Evolutionary conservation across 2,113 vertebrate species (phyloP), one percentile per base, ranked within the genome.

Genomic region (Cephalopholis sonnerati): DNA sequence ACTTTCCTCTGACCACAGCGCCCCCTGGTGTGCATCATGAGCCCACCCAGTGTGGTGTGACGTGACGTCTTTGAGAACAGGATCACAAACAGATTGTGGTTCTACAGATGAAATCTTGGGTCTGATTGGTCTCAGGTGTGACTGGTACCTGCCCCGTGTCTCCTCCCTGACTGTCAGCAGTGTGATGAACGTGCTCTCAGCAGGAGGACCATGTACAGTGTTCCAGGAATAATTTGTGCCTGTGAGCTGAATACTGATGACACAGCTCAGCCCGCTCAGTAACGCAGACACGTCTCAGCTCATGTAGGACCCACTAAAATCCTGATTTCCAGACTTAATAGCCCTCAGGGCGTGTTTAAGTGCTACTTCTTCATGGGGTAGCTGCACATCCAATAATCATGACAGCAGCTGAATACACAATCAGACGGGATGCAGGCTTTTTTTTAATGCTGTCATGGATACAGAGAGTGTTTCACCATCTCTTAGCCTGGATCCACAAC

Each of bases 241-340:
- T 68, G 64, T 48, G 75, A 67, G 54, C 66, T 79, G 78, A 66
- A 66, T 58, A 58, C 22, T 3, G 27, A 80, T 71, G 32, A 36
- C 48, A 2, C 16, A 65, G 36, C 77, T 64, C 61, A 24, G 59
- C 2, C 12, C 36, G 11, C 50, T 64, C 65, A 29, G 68, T 63
- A 57, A 72, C n/a, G 39, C 59, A 44, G 59, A 50, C 51, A 48
- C 53, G 27, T 71, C 48, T 24, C 39, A 25, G 61, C 50, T 44
- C 59, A 39, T 16, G 44, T 18, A 10, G 15, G 51, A 65, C 10
- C 22, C 59, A 50, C 55, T 61, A 10, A 57, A 71, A 46, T 39
- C 69, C 61, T 13, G 5, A 65, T 72, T 36, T 44, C 64, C 50
- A 27, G 36, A 44, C n/a, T 71, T 77, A 65, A 65, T 36, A 57